Base-by-base conservation (phyloP, 2,888 invertebrate genomes). In the Apamea monoglypha region DNA sequence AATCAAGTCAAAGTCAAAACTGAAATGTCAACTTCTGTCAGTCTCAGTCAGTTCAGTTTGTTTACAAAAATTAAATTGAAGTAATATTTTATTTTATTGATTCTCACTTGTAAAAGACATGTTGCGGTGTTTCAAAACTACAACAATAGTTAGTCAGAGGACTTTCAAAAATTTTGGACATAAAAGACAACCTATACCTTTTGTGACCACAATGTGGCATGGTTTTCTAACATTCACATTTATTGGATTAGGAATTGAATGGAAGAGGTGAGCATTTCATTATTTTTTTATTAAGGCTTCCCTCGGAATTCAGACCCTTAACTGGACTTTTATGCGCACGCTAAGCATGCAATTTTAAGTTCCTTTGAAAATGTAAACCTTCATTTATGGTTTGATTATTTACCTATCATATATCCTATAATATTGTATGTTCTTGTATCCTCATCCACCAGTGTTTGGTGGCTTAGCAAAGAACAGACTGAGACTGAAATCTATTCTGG, bases 111-210 rank as follows among this genome's bases (percentile, higher is more conserved):
- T 59, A 36, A 64, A 36, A 66, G 16, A 50, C 2, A 89, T 90
- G 85, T 81, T 89, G 61, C 79, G 74, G 64, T 32, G 71, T 76
- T 25, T 88, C 4, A 91, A 80, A 83, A 75, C 80, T 0, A 50
- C 72, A 2, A 56, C 68, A 25, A 40, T 84, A 66, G 32, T 88
- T 29, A 74, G 77, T 74, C 81, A 70, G 68, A 93, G 96, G 87
- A 91, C 91, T 8, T 95, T 92, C 76, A 96, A 96, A 93, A 96
- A 96, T 88, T 97, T 97, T 91, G 97, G 97, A 0, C 97, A 96
- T 82, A 96, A 96, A 91, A 91, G 93, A 75, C 90, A 95, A 87
- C 94, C 94, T 10, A 89, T 92, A 74, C 93, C 96, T 14, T 4
- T 72, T 8, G 78, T 95, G 44, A 96, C 97, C 32, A 89, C 93